Evolutionary conservation across 2,113 vertebrate species (phyloP).

Genomic region (Cryptomyrus ogoouensis): DNA sequence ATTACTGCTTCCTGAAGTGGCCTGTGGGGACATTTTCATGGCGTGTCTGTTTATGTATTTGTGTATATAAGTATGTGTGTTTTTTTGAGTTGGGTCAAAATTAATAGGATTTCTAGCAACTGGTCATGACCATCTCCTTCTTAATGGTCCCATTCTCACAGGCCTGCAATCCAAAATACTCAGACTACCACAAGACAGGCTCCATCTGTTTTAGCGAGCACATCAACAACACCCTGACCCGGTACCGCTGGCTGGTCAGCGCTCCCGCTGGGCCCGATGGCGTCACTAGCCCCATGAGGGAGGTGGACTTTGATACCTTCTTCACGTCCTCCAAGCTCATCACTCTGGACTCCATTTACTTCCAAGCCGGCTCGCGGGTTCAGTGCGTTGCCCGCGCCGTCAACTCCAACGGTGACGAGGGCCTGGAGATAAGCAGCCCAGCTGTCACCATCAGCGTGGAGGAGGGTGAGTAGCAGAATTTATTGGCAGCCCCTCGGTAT

Average conservation of each 20-base stretch:
- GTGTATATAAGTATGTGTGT: slow-evolving; percentile 19
- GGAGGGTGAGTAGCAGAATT: slow-evolving; percentile 65
- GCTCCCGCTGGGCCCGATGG: slow-evolving; percentile 78
- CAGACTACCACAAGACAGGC: slow-evolving; percentile 82
- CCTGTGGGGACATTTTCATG: neutral
- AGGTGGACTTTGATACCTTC: slow-evolving; percentile 90
- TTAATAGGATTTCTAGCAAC: slow-evolving; percentile 18
- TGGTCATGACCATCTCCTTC: slow-evolving; percentile 25
- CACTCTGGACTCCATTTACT: slow-evolving; percentile 87
- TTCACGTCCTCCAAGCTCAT: slow-evolving; percentile 91
- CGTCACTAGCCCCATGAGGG: slow-evolving; percentile 83
- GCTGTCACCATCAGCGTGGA: slow-evolving; percentile 69
- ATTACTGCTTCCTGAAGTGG: neutral
- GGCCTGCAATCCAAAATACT: slow-evolving; percentile 86
- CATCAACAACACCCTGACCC: slow-evolving; percentile 84
- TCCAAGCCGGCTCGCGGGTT: slow-evolving; percentile 83
- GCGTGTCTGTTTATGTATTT: slow-evolving; percentile 2
- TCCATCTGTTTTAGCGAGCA: slow-evolving; percentile 82
- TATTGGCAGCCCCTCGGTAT: neutral
- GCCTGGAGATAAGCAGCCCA: slow-evolving; percentile 81
- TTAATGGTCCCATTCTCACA: slow-evolving; percentile 38
- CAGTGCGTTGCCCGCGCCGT: slow-evolving; percentile 86
- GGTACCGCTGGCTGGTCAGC: slow-evolving; percentile 84
- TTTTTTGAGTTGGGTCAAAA: slow-evolving; percentile 28
- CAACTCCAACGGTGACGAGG: slow-evolving; percentile 72